phyloP scores from a whole-genome alignment of 2,888 invertebrate genomes.

The Drosophila setosimentum region DNA sequence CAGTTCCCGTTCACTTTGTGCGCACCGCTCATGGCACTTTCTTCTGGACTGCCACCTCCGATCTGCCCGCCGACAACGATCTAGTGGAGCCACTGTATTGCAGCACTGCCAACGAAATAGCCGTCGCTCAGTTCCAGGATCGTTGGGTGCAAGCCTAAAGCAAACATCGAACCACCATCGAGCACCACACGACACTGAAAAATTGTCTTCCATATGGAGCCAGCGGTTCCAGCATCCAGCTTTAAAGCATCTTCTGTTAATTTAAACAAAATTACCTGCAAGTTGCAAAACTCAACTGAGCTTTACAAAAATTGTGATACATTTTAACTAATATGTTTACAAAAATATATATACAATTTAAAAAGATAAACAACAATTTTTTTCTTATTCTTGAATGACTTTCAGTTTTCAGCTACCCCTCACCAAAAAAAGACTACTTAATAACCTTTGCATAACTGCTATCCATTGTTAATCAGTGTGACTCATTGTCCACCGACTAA shows the following conservation, averaged over 20 bases:
- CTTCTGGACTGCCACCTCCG: constrained; percentile 91
- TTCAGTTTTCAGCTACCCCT: constrained; percentile 40
- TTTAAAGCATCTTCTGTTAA: constrained; percentile 76
- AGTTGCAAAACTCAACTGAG: constrained; percentile 64
- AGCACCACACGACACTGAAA: constrained; percentile 35
- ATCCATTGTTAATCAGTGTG: constrained; percentile 62
- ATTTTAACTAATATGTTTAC: constrained; percentile 62
- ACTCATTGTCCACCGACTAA: constrained; percentile 60
- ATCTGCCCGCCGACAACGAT: constrained; percentile 83
- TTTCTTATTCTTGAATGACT: constrained; percentile 40
- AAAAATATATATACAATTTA: constrained; percentile 58
- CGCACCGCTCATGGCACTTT: constrained; percentile 92
- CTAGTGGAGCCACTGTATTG: constrained; percentile 82
- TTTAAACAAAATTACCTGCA: constrained; percentile 68
- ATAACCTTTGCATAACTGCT: constrained; percentile 40
- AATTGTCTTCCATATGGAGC: constrained; percentile 68
- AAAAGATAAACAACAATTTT: constrained; percentile 31
- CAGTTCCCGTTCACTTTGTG: constrained; percentile 90
- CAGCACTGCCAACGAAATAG: constrained; percentile 82
- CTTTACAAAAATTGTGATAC: constrained; percentile 78
- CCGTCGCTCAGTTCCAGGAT: constrained; percentile 83
- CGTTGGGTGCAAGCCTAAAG: constrained; percentile 90
- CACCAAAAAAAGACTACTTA: constrained; percentile 14
- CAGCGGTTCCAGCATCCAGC: constrained; percentile 53
- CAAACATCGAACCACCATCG: constrained; percentile 5